Evolutionary conservation across 2,888 invertebrate species (phyloP), one percentile per base, ranked within the genome.

Genomic region (Drosophila putrida): DNA sequence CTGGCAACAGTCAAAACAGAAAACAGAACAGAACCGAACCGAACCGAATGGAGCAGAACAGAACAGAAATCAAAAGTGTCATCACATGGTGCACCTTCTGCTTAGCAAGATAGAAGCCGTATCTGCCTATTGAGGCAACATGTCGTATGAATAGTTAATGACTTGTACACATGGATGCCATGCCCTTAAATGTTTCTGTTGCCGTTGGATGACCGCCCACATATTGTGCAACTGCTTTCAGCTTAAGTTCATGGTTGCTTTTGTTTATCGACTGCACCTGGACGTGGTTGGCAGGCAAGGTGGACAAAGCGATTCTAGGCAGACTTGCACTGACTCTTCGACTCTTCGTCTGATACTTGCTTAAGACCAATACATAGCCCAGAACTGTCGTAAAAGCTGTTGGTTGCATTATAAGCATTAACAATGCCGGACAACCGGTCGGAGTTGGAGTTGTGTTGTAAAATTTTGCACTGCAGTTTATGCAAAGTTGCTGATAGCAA

Each of bases 401-500:
- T 43, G 62, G 36, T 27, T 58, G 50, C 39, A 41, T 73, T 75
- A 78, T 75, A 75, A 79, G 68, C 80, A 78, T 79, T 79, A 75
- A 72, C 75, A 79, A 76, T 78, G 72, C 80, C 64, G 57, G 36
- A 59, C 46, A 38, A 39, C 58, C 33, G 2, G 53, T 9, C 44
- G 9, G 10, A 31, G 33, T n/a, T 47, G 2, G 39, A 15, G 41
- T 28, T 74, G 59, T 71, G 73, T 67, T 73, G 88, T 80, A 83
- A 74, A 87, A 78, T 89, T 75, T 80, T 89, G 68, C 72, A 71
- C 65, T 85, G 77, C 78, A 90, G 80, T 87, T 89, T 91, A 91
- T 91, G 91, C 91, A 90, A 90, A 90, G 83, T 90, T 88, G 88
- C 88, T 90, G 91, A 90, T 90, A 91, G 90, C 91, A 90, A 90